Percentiles rank a stretch among this genome's conserved stretches.
These are phyloP conservation scores for Callimorpha dominula DNA, from an alignment of 2,888 invertebrate species.

Conservation along the genomic window DNA sequence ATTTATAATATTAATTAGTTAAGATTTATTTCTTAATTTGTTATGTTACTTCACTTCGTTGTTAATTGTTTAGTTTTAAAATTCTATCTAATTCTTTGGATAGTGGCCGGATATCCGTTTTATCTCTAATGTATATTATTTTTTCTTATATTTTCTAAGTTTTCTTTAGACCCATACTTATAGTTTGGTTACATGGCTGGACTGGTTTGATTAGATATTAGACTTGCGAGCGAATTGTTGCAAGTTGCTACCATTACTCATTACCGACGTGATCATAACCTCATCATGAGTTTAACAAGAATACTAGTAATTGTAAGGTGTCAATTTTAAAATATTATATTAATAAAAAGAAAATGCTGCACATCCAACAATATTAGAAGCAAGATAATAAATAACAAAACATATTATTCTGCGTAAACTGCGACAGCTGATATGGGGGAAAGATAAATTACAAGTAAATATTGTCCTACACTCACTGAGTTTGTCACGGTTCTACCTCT, in stretches of 20 bases:
- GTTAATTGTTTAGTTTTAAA: too few species aligned
- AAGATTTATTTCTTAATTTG: too few species aligned
- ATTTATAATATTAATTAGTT: too few species aligned
- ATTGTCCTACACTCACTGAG: conserved; percentile 26
- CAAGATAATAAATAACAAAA: conserved; percentile 12
- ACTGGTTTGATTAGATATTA: not conserved
- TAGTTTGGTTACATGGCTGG: not conserved
- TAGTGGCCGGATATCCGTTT: too few species aligned
- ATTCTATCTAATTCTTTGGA: too few species aligned
- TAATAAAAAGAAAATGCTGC: not conserved
- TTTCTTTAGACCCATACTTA: not conserved
- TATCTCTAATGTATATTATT: too few species aligned
- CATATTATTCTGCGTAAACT: conserved; percentile 8
- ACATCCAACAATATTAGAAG: not conserved
- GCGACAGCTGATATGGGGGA: conserved; percentile 23
- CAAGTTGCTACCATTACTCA: too few species aligned
- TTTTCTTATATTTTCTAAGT: not conserved
- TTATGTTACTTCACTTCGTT: too few species aligned
- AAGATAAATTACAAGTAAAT: conserved; percentile 46
- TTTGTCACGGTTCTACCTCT: conserved; percentile 12
- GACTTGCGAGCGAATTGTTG: not conserved
- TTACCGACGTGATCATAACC: not conserved
- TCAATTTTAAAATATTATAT: too few species aligned
- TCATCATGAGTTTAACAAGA: not conserved
- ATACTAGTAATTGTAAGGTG: too few species aligned